phyloP scores from a whole-genome alignment of 2,113 vertebrate genomes.

The Microtus montanus region DNA sequence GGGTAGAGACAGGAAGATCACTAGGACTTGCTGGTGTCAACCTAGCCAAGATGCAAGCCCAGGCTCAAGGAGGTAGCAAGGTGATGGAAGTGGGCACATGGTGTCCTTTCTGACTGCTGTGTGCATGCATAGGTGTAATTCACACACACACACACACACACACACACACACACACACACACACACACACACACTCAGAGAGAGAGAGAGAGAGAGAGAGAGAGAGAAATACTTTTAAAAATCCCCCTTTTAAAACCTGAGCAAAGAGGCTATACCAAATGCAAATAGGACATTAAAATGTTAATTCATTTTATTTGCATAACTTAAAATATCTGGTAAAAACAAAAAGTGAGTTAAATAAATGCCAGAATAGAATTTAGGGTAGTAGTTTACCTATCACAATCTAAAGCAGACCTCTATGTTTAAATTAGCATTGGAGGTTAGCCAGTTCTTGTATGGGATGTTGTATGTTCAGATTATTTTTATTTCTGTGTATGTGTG shows the following conservation, averaged over 20 bases:
- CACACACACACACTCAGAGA: not conserved
- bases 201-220: not conserved
- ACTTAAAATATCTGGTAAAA: slow-evolving; percentile 16
- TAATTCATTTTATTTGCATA: not conserved
- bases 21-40: not conserved
- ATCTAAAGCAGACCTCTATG: not conserved
- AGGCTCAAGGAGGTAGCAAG: not conserved
- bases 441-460: not conserved
- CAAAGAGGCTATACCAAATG: not conserved
- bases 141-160: not conserved
- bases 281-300: not conserved
- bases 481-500: not conserved
- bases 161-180: rapidly evolving
- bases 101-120: not conserved
- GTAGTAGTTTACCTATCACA: not conserved
- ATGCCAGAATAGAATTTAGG: not conserved
- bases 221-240: not conserved
- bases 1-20: not conserved
- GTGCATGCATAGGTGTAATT: not conserved
- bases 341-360: not conserved
- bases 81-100: not conserved
- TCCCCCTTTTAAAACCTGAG: not conserved
- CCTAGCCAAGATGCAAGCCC: not conserved
- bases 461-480: not conserved
- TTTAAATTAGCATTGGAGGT: not conserved